These are phyloP conservation scores for Cheilosia vernalis DNA, from an alignment of 2,888 invertebrate species.

Conservation along the genomic window DNA sequence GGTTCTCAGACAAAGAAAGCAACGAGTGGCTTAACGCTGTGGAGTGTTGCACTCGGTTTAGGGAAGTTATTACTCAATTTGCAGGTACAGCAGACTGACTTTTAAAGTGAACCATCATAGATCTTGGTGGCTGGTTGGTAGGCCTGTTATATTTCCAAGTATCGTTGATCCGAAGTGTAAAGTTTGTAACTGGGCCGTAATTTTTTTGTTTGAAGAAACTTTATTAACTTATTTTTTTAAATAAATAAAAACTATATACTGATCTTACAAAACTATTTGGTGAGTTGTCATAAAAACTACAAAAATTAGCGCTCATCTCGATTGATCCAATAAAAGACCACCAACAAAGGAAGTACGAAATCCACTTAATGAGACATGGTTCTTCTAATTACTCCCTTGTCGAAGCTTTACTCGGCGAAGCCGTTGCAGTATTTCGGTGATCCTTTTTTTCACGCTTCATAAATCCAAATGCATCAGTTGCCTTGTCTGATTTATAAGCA, in stretches of 20 bases:
- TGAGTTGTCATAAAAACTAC: conserved; percentile 4
- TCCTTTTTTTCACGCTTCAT: conserved; percentile 79
- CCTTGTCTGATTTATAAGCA: conserved; percentile 59
- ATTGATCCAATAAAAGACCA: not conserved
- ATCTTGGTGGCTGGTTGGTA: no score
- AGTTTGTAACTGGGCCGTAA: no score
- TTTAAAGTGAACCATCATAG: no score
- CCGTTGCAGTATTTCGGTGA: conserved; percentile 70
- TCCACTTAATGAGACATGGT: not conserved
- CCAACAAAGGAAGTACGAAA: not conserved
- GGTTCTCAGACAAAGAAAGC: conserved; percentile 76
- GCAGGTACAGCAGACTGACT: not conserved
- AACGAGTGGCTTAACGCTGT: conserved; percentile 79
- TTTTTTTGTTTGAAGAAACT: conserved; percentile 10
- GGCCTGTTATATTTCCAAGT: no score
- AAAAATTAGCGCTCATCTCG: conserved; percentile 12
- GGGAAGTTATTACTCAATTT: conserved; percentile 37
- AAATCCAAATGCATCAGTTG: conserved; percentile 77
- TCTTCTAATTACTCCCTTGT: conserved; percentile 22
- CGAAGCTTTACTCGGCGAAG: conserved; percentile 57
- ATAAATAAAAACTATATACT: conserved; percentile 26
- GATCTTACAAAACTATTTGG: conserved; percentile 10
- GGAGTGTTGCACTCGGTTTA: conserved; percentile 75
- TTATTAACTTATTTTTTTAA: conserved; percentile 32
- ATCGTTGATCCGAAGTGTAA: no score